These are phyloP conservation scores for Lordiphosa clarofinis DNA, from an alignment of 1,140 invertebrate species.

Conservation along the genomic window DNA sequence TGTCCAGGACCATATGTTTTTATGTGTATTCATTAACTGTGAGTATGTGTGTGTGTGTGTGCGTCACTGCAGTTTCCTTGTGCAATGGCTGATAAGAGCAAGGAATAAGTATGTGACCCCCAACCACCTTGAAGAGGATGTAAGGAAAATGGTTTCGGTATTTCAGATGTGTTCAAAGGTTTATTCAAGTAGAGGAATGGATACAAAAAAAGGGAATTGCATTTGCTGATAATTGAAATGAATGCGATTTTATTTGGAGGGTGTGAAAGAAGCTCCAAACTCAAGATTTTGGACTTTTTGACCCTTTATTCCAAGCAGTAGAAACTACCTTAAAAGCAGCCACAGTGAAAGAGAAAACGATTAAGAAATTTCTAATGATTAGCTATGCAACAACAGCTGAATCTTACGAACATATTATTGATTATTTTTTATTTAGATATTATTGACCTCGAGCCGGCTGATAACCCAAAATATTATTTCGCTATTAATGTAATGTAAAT, in stretches of 20 bases:
- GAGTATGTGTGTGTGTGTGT: not conserved
- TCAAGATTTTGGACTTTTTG: too few species aligned
- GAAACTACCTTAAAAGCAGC: too few species aligned
- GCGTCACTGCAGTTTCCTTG: conserved; percentile 5
- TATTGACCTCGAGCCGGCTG: too few species aligned
- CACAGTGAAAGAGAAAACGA: too few species aligned
- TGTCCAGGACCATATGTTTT: conserved; percentile 65
- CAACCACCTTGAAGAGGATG: conserved; percentile 14
- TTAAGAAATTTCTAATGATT: too few species aligned
- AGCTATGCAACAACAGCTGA: too few species aligned
- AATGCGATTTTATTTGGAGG: conserved; percentile 1
- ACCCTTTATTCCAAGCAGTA: too few species aligned
- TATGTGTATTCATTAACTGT: conserved; percentile 33
- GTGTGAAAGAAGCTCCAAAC: not conserved
- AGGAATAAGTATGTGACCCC: conserved; percentile 31
- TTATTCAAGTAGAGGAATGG: not conserved
- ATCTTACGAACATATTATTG: too few species aligned
- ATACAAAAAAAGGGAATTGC: not conserved
- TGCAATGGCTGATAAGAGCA: conserved; percentile 40
- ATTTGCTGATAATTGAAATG: conserved; percentile 39
- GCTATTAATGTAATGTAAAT: too few species aligned
- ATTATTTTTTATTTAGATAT: too few species aligned
- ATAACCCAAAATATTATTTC: too few species aligned
- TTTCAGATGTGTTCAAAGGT: conserved; percentile 12
- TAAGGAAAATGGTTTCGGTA: conserved; percentile 13